Conservation (phyloP, 1,140 invertebrate genomes). For the Drosophila gunungcola region DNA sequence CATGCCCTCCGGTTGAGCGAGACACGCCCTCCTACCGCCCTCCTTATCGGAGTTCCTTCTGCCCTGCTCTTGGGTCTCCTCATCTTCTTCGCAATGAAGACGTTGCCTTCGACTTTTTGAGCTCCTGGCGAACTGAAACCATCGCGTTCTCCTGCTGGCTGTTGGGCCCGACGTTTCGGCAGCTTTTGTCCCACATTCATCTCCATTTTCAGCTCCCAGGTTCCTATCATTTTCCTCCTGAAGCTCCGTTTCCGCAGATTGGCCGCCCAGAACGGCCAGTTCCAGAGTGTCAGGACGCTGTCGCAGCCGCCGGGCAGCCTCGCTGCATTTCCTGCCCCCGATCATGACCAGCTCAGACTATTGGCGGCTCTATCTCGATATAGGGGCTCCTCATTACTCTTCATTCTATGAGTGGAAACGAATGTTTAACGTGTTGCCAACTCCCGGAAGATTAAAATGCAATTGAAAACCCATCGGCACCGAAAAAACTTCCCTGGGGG, state of each 20-base stretch:
- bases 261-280: conserved; percentile 59
- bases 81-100: conserved; percentile 46
- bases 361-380: conserved; percentile 9
- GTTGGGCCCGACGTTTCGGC: background rate
- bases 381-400: conserved; percentile 5
- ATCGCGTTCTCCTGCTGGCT: conserved; percentile 35
- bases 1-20: conserved; percentile 68
- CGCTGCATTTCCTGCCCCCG: conserved; percentile 46
- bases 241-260: conserved; percentile 2
- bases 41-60: conserved; percentile 14
- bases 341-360: conserved; percentile 50
- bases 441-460: conserved; percentile 37
- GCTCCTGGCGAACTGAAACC: conserved; percentile 57
- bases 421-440: conserved; percentile 30
- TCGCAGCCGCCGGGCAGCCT: conserved; percentile 44
- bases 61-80: conserved; percentile 5
- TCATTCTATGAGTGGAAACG: conserved; percentile 23
- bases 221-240: conserved; percentile 6
- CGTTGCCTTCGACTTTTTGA: conserved; percentile 42
- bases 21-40: conserved; percentile 28
- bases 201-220: background rate
- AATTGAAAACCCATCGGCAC: conserved; percentile 46
- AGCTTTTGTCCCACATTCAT: conserved; percentile 13
- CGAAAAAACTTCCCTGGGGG: conserved; percentile 21
- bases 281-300: conserved; percentile 77